Evolutionary conservation across 1,140 invertebrate genomes (phyloP), one percentile per base, ranked within the genome.

Genomic region (Elymnias hypermnestra): DNA sequence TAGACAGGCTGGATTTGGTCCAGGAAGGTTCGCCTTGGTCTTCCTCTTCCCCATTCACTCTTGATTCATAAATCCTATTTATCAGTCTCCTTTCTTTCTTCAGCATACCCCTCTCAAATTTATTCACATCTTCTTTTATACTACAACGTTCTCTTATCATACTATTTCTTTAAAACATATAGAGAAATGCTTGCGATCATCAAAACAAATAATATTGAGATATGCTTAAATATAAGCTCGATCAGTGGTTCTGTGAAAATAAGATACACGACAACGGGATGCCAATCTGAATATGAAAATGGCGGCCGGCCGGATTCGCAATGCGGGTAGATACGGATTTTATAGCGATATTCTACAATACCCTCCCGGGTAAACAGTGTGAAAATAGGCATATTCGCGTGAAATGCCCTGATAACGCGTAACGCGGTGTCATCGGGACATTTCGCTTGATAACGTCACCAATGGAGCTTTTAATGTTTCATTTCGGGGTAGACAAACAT

Each of bases 261-360:
- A 75, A 59, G 50, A 29, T 48, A 36, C 61, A 60, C 58, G 48
- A 31, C 53, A 52, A 56, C 55, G 47, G 60, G 71, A 72, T 55
- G 61, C 58, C 76, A 78, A 81, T 83, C 70, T 73, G 59, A 69
- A 75, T 74, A 79, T 33, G 29, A 12, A 33, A 83, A 83, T 81
- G 65, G 63, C 45, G 50, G 52, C 42, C 63, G 52, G 59, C 65
- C 67, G 65, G 64, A 71, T 70, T 76, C 74, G 65, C 66, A 78
- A 66, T 76, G 70, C 72, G 66, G 72, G 60, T 47, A 70, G 78
- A 83, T 83, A 78, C 79, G 74, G 61, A 66, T 71, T 79, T 79
- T 81, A 74, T 78, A 61, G 72, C 66, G 55, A 63, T 58, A 69
- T 59, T 67, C 41, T 55, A 50, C 58, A 53, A 58, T 47, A 47